These are phyloP conservation scores for Tryphoninae sp. DNA, from an alignment of 2,888 invertebrate genomes.

Conservation along the genomic window DNA sequence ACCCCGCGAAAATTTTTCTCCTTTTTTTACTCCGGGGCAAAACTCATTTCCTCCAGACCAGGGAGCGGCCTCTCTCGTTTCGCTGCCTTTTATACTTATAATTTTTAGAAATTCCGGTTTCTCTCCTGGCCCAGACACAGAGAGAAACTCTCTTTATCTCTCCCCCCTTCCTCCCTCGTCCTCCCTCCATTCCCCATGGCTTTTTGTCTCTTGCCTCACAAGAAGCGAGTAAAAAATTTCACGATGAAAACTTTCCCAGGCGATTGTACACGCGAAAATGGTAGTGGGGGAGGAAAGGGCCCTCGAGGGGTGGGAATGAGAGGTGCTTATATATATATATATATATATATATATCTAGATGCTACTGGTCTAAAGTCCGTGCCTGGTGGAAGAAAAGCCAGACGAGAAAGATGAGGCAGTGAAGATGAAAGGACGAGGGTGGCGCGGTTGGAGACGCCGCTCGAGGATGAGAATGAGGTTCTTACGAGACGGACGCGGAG, in stretches of 20 bases:
- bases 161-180: background rate
- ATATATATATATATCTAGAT: background rate
- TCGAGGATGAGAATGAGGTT: conserved; percentile 57
- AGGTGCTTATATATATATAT: background rate
- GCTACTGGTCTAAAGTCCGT: conserved; percentile 37
- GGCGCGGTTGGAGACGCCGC: conserved; percentile 42
- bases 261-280: conserved; percentile 67
- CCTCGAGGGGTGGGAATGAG: conserved; percentile 17
- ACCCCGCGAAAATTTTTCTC: background rate
- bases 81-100: background rate
- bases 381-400: conserved; percentile 57
- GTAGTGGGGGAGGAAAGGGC: conserved; percentile 64
- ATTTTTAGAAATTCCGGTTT: conserved; percentile 16
- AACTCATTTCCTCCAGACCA: conserved; percentile 13
- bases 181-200: background rate
- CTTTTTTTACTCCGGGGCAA: background rate
- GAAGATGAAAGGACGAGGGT: conserved; percentile 72
- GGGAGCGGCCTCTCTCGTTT: background rate
- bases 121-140: background rate
- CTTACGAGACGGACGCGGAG: conserved; percentile 41
- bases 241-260: conserved; percentile 73
- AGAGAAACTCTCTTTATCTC: conserved; percentile 10
- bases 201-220: conserved; percentile 49
- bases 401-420: conserved; percentile 72
- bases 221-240: conserved; percentile 66